These are phyloP conservation scores for Ciconia maguari DNA, from an alignment of 2,113 vertebrate genomes.

Conservation along the genomic window DNA sequence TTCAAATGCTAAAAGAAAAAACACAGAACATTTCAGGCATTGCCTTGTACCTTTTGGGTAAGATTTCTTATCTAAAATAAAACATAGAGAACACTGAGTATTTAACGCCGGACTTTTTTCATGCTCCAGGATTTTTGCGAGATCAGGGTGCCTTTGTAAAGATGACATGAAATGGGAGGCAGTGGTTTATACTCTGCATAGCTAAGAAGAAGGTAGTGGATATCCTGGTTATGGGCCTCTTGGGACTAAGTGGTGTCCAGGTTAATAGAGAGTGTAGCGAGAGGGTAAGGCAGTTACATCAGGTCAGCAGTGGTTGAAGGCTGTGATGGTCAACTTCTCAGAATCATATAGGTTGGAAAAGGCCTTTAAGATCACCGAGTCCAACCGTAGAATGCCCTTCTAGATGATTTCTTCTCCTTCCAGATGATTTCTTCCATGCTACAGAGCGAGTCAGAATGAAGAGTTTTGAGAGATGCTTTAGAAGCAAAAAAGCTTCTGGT, in stretches of 20 bases:
- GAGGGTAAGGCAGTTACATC: too few relatives aligned
- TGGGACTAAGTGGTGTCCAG: not conserved
- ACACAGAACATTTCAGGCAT: not conserved
- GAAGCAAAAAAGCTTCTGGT: not conserved
- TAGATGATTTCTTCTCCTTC: not conserved
- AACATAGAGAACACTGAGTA: not conserved
- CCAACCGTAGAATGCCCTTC: too few relatives aligned
- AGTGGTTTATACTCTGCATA: accelerated
- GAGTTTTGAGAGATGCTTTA: not conserved
- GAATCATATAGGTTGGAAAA: too few relatives aligned
- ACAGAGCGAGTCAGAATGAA: too few relatives aligned
- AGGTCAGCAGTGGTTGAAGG: not conserved
- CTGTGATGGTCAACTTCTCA: too few relatives aligned
- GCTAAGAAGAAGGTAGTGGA: too few relatives aligned
- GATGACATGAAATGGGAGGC: not conserved
- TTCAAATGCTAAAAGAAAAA: not conserved
- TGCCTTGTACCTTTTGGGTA: too few relatives aligned
- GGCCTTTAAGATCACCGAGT: too few relatives aligned
- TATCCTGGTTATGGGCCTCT: not conserved
- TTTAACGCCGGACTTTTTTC: not conserved
- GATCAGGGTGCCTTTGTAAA: not conserved
- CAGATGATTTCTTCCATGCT: not conserved
- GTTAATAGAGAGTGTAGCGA: accelerated
- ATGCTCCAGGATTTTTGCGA: too few relatives aligned
- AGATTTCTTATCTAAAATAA: not conserved